phyloP scores from a whole-genome alignment of 2,797 vertebrate genomes.

The Cuniculus paca region DNA sequence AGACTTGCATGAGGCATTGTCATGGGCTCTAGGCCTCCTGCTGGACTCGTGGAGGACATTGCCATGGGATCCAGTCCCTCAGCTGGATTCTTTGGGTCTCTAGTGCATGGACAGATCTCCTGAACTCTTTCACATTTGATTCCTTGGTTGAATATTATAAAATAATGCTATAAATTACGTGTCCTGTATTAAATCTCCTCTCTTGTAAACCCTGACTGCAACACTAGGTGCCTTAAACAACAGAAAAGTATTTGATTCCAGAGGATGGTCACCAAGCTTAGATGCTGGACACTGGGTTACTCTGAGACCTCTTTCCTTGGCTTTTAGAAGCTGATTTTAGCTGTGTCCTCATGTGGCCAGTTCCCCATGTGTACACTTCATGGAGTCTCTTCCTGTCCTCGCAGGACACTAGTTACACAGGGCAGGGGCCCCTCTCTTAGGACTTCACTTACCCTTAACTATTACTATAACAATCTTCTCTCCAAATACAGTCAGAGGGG shows the following conservation, averaged over 20 bases:
- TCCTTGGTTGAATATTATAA: not conserved
- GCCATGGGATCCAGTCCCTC: not conserved
- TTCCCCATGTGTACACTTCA: not conserved
- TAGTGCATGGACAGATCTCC: not conserved
- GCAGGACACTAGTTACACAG: not conserved
- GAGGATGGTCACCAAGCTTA: not conserved
- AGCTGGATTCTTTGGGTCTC: not conserved
- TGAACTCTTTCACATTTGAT: not conserved
- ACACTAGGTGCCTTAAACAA: not conserved
- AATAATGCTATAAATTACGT: not conserved
- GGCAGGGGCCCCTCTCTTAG: not conserved
- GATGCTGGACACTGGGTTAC: not conserved
- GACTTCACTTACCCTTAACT: not conserved
- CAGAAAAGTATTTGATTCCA: not conserved
- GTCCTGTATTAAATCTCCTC: not conserved
- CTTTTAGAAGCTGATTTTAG: not conserved
- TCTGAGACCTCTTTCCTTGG: not conserved
- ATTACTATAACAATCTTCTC: not conserved
- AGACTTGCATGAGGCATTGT: not conserved
- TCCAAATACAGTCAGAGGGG: not conserved
- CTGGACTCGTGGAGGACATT: not conserved
- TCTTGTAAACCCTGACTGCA: not conserved
- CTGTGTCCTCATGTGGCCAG: not conserved
- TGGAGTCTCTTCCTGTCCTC: not conserved
- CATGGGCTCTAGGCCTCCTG: too few species aligned